phyloP scores from a whole-genome alignment of 2,113 vertebrate genomes.

The Epinephelus fuscoguttatus region DNA sequence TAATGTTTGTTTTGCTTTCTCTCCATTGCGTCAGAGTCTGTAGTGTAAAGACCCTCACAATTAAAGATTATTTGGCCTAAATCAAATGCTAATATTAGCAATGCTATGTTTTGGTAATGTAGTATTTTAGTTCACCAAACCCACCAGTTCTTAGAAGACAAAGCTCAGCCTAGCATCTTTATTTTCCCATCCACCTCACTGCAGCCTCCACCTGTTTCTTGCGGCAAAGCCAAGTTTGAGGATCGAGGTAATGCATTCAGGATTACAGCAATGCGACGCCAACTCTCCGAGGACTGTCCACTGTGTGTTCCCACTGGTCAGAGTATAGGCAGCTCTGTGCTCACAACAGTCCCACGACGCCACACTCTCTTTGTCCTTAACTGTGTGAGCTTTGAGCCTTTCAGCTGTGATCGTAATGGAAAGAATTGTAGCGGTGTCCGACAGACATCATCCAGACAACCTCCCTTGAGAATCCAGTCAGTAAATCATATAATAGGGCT shows the following conservation, averaged over 20 bases:
- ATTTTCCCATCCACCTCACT: constrained; percentile 23
- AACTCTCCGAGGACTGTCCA: constrained; percentile 24
- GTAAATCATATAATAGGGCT: constrained; percentile 44
- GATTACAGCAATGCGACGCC: constrained; percentile 10
- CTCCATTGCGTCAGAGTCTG: constrained; percentile 10
- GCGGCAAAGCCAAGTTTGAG: constrained; percentile 15
- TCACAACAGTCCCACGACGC: constrained; percentile 9
- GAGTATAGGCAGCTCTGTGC: constrained; percentile 2
- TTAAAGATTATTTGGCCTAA: background rate
- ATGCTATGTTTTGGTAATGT: background rate
- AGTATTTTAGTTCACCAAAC: background rate
- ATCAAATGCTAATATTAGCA: constrained; percentile 25
- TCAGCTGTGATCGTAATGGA: constrained; percentile 38
- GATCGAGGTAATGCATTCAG: constrained; percentile 32
- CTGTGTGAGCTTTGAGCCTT: constrained; percentile 30
- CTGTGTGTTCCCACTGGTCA: constrained; percentile 10
- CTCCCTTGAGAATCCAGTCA: constrained; percentile 32
- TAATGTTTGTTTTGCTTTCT: constrained; percentile 37
- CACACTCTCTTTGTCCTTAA: background rate
- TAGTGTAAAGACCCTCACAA: background rate
- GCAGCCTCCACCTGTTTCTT: background rate
- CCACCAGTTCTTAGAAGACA: constrained; percentile 1
- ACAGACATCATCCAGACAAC: constrained; percentile 39
- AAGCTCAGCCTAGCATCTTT: constrained; percentile 11
- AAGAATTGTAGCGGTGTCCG: constrained; percentile 11